Evolutionary conservation across 2,888 invertebrate species (phyloP).

Genomic region (Cerceris ruficornis): DNA sequence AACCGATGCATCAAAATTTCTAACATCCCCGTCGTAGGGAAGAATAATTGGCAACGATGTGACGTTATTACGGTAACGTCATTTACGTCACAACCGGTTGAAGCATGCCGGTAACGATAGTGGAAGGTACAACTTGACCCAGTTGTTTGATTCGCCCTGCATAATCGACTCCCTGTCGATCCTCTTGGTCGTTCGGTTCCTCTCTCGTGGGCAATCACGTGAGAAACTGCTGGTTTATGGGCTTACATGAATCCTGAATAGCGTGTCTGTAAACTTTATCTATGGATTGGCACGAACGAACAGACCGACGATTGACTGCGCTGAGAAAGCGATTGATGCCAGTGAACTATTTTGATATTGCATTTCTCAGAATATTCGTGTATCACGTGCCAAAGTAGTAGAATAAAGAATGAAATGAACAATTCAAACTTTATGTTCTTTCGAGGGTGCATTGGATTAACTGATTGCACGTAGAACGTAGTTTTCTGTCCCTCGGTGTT

Average conservation of each 20-base stretch:
- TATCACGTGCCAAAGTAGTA: not conserved
- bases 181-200: slow-evolving; percentile 44
- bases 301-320: not conserved
- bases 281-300: not conserved
- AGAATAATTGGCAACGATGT: slow-evolving; percentile 20
- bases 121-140: slow-evolving; percentile 53
- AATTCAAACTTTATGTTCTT: no score
- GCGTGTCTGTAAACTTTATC: slow-evolving; percentile 21
- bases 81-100: slow-evolving; percentile 39
- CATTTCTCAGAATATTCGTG: not conserved
- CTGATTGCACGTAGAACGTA: no score
- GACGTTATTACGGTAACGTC: slow-evolving; percentile 40
- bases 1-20: no score
- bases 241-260: slow-evolving; percentile 26
- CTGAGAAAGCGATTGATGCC: not conserved
- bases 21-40: not conserved
- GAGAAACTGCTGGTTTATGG: slow-evolving; percentile 35
- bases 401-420: no score
- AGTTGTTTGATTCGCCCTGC: slow-evolving; percentile 52
- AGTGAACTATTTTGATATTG: not conserved
- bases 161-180: slow-evolving; percentile 51
- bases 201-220: slow-evolving; percentile 37
- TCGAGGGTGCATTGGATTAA: no score
- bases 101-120: slow-evolving; percentile 36
- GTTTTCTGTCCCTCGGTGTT: no score